Evolutionary conservation across 2,888 invertebrate genomes (phyloP).

Genomic region (Cloeon dipterum): DNA sequence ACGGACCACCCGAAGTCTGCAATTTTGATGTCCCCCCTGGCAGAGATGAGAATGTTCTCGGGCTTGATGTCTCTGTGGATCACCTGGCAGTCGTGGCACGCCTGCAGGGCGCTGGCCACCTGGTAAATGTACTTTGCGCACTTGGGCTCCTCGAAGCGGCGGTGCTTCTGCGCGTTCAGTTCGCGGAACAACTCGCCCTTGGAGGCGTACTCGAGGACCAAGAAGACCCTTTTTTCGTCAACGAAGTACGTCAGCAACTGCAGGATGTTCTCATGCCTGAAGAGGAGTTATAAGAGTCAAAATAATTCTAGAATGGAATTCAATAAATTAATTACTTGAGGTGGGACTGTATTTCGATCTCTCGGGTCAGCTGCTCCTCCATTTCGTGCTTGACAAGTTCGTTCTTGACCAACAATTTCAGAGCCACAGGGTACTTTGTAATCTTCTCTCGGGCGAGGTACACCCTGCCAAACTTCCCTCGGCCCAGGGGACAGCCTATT

Average conservation of each 20-base stretch:
- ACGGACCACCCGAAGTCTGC: conserved; percentile 89
- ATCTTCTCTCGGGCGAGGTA: conserved; percentile 66
- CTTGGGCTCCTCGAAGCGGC: conserved; percentile 35
- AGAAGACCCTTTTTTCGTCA: conserved; percentile 62
- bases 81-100: too few relatives aligned
- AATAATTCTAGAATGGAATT: conserved; percentile 18
- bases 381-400: conserved; percentile 50
- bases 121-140: too few relatives aligned
- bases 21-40: conserved; percentile 56
- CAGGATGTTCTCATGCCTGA: conserved; percentile 68
- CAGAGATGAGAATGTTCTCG: conserved; percentile 61
- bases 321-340: conserved; percentile 68
- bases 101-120: too few relatives aligned
- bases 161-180: conserved; percentile 35
- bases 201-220: conserved; percentile 73
- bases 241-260: conserved; percentile 72
- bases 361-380: conserved; percentile 66
- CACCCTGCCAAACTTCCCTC: too few relatives aligned
- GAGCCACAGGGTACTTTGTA: conserved; percentile 49
- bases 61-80: too few relatives aligned
- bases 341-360: too few relatives aligned
- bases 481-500: conserved; percentile 52
- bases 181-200: conserved; percentile 68
- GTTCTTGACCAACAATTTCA: conserved; percentile 61
- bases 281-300: conserved; percentile 9